Evolutionary conservation across 2,113 vertebrate species (phyloP), one percentile per base, ranked within the genome.

Genomic region (Xiphorhynchus elegans): DNA sequence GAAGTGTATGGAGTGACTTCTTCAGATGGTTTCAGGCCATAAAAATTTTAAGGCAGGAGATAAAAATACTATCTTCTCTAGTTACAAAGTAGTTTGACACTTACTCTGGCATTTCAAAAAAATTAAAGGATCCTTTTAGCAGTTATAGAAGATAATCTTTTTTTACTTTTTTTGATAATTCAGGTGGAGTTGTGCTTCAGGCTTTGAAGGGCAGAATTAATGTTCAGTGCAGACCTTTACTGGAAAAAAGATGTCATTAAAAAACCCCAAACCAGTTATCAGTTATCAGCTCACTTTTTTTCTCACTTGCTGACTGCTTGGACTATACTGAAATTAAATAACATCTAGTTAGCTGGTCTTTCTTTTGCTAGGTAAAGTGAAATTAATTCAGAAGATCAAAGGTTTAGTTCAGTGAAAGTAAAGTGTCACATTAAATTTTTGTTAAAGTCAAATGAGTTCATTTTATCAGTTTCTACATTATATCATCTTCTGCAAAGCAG

Each of bases 11-110:
- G 14, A 88, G 24, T 70, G 73, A 77, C 76, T 86, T 90, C 79
- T 96, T 74, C 59, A 80, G 10, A 94, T 95, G 68, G 72, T 94
- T 92, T 77, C 68, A 85, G 70, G 50, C 75, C 68, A 66, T 94
- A 93, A 94, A 94, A 88, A 46, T 42, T 55, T 90, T 80, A 92
- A 88, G 58, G 35, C 55, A 46, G 40, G 31, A 76, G 79, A 77
- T 64, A 90, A 87, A 90, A 80, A 70, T 70, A 10, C 0, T 0
- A 4, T 80, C 63, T 79, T 55, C 40, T 93, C 46, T 55, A 62
- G 33, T 77, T 84, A 49, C 68, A 58, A 58, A 63, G 56, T 59
- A 47, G 35, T 64, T 79, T 75, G 33, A 64, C 40, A 16, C 68
- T 90, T 90, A 47, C 33, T 82, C 11, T 68, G 24, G 9, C 53